Evolutionary conservation across 35 echinoderm and acorn worm species (phyloP), one percentile per base, ranked within the genome.

Genomic region (Ptychodera flava): DNA sequence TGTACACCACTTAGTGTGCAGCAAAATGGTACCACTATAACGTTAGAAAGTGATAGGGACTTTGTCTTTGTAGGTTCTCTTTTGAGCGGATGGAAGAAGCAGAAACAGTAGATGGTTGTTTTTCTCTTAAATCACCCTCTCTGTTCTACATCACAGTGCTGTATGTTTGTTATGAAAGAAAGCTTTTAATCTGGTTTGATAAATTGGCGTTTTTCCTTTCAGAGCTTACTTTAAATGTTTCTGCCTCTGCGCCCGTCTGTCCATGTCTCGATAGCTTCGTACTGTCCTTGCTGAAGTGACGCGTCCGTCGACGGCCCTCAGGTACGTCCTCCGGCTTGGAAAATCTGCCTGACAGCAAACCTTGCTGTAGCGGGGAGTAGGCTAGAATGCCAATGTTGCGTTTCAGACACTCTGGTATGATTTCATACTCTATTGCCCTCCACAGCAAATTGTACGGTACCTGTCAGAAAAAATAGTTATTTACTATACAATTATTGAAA

Each of bases 331-430:
- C 76, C 31, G 83, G 75, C 33, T 90, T 77, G 16, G 78, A 35
- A 77, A 85, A 90, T 29, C 78, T 33, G 6, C 89, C 89, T 36
- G 38, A 79, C 37, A 90, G 30, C 28, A 90, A 35, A 31, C 89
- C 89, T 78, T 90, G 89, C 36, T 90, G 89, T 31, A 90, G 89
- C 28, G 89, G 89, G 27, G 89, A 90, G 52, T 90, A 90, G 0
- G 89, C 89, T 30, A 90, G 77, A 27, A 90, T 83, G 30, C 82
- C 79, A 1, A 80, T 84, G 83, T 85, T 85, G 31, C 37, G 77
- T 6, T 85, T 32, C 16, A 78, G 22, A 52, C 82, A 85, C 27
- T 52, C 79, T 79, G 33, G 83, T 6, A 90, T 33, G 27, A 90
- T 85, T 6, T 90, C 37, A 45, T 31, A 90, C 35, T 90, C 89